phyloP scores from a whole-genome alignment of 2,113 vertebrate genomes.

The Apaloderma vittatum region DNA sequence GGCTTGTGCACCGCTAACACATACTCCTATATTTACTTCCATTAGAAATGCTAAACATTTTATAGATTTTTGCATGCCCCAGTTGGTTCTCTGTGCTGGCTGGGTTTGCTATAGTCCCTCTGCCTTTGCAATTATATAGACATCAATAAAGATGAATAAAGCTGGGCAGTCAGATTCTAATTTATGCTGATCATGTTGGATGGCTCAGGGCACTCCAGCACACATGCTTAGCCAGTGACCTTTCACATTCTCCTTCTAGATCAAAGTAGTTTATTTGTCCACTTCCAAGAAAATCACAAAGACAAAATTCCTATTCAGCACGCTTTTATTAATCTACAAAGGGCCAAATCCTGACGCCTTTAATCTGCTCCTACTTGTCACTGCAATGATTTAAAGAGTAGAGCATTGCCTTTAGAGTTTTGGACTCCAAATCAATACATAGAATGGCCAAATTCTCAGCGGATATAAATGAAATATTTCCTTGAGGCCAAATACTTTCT shows the following conservation, averaged over 20 bases:
- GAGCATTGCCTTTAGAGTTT: background rate
- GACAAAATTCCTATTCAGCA: slow-evolving; percentile 62
- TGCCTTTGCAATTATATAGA: slow-evolving; percentile 50
- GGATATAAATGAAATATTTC: background rate
- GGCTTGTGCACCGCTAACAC: background rate
- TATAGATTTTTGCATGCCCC: slow-evolving; percentile 46
- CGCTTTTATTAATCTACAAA: slow-evolving; percentile 54
- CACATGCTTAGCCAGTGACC: slow-evolving; percentile 61
- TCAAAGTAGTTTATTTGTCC: slow-evolving; percentile 57
- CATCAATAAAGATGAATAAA: slow-evolving; percentile 65
- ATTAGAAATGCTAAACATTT: slow-evolving; percentile 43
- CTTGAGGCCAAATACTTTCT: background rate
- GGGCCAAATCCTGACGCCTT: slow-evolving; percentile 22
- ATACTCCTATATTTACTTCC: background rate
- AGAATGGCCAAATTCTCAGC: background rate
- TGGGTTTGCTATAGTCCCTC: background rate
- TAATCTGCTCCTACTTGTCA: slow-evolving; percentile 7
- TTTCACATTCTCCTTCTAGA: slow-evolving; percentile 57
- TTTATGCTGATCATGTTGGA: slow-evolving; percentile 63
- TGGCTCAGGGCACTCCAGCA: slow-evolving; percentile 60
- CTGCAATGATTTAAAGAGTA: background rate
- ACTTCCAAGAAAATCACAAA: slow-evolving; percentile 69
- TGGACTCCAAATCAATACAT: background rate
- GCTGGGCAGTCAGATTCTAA: slow-evolving; percentile 62
- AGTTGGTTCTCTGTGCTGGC: background rate